A percentile compares a stretch with the other conserved stretches of the same genome.
Evolutionary conservation across 2,888 invertebrate species (phyloP).

Genomic region (Heliconius aoede): DNA sequence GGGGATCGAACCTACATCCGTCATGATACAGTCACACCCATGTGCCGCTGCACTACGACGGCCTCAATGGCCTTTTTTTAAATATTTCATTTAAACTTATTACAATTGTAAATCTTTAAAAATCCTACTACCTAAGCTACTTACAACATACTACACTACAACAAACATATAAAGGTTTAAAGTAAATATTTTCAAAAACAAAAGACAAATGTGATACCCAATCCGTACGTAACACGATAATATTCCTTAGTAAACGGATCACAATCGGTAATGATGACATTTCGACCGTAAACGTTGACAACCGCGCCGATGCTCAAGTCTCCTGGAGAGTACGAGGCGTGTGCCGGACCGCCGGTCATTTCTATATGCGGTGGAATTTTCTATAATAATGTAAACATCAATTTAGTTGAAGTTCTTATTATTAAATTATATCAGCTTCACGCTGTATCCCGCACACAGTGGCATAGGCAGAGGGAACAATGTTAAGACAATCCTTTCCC

Average conservation of each 20-base stretch:
- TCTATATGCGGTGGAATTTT: conserved; percentile 71
- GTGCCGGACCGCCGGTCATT: conserved; percentile 71
- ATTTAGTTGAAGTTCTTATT: background rate
- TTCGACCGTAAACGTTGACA: conserved; percentile 91
- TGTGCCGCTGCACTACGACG: too few species aligned
- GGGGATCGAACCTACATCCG: too few species aligned
- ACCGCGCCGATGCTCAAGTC: conserved; percentile 93
- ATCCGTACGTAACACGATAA: conserved; percentile 88
- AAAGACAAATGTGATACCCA: conserved; percentile 71
- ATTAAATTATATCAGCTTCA: too few species aligned
- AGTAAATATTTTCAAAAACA: background rate
- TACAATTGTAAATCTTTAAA: too few species aligned
- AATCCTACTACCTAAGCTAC: too few species aligned
- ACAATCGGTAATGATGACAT: conserved; percentile 91
- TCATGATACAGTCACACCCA: too few species aligned
- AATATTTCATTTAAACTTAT: too few species aligned
- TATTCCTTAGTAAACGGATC: conserved; percentile 94
- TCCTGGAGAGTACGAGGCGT: conserved; percentile 85
- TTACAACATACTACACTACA: too few species aligned
- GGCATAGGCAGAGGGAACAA: too few species aligned
- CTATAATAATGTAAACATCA: conserved; percentile 53
- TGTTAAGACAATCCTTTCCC: too few species aligned
- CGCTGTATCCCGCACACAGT: too few species aligned
- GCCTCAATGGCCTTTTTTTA: too few species aligned
- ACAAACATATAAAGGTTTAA: background rate